Evolutionary conservation across 2,797 vertebrate species (phyloP).

Genomic region (Pachyuromys duprasi): DNA sequence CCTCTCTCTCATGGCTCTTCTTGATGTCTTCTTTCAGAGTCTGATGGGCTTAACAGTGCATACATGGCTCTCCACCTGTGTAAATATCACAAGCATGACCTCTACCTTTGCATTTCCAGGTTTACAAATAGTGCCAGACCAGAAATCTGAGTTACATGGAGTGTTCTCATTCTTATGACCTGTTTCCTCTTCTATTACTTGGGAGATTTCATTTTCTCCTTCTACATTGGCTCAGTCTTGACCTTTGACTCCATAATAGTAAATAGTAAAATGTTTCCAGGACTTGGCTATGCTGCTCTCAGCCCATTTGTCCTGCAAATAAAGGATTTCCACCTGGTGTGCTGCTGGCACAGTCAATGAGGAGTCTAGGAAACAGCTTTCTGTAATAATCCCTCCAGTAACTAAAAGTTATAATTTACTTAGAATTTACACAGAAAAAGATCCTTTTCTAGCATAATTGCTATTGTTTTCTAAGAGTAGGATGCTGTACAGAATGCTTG

Average conservation of each 20-base stretch:
- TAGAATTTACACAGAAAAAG: not conserved
- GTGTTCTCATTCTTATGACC: not conserved
- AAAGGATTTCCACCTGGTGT: not conserved
- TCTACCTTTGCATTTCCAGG: not conserved
- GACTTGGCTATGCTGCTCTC: not conserved
- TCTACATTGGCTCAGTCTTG: not conserved
- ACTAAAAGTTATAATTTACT: not conserved
- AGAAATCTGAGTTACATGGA: not conserved
- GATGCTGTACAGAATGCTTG: not conserved
- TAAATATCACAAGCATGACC: not conserved
- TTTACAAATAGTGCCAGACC: not conserved
- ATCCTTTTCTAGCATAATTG: not conserved
- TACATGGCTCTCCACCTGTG: not conserved
- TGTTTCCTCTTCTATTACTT: slow-evolving; percentile 40
- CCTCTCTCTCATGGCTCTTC: not conserved
- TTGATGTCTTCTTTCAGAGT: slow-evolving; percentile 36
- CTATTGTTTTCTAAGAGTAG: not conserved
- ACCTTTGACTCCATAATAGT: not conserved
- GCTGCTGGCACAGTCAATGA: not conserved
- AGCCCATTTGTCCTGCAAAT: slow-evolving; percentile 12
- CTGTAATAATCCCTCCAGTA: not conserved
- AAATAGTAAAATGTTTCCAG: not conserved
- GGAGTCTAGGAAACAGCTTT: not conserved
- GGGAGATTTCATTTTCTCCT: slow-evolving; percentile 16
- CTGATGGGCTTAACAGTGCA: not conserved